phyloP scores from a whole-genome alignment of 2,113 vertebrate species.

The Myanophis thanlyinensis region DNA sequence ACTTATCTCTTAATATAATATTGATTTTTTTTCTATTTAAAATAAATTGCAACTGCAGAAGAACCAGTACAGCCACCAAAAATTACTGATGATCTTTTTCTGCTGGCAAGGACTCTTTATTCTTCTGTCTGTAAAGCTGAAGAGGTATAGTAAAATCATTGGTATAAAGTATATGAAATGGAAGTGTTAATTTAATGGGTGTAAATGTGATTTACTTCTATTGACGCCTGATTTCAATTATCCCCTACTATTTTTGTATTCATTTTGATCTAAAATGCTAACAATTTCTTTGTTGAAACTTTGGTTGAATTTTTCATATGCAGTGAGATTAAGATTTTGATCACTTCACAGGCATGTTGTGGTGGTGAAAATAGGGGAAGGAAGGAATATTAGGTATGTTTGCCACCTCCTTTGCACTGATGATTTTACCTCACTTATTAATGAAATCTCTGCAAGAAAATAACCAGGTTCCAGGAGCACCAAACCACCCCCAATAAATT shows the following conservation, averaged over 20 bases:
- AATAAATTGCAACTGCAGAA: constrained; percentile 43
- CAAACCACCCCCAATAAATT: too few relatives aligned
- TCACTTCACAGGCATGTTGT: too few relatives aligned
- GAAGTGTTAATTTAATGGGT: neutral
- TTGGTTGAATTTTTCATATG: neutral
- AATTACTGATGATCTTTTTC: constrained; percentile 67
- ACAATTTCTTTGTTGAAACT: neutral
- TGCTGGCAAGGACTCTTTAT: constrained; percentile 74
- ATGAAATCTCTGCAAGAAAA: neutral
- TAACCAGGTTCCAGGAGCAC: neutral
- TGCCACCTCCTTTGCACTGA: neutral
- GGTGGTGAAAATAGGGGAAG: too few relatives aligned
- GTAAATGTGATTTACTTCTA: neutral
- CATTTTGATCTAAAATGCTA: neutral
- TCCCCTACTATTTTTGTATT: neutral
- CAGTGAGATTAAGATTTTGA: neutral
- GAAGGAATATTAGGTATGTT: too few relatives aligned
- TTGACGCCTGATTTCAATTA: neutral
- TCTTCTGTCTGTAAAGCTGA: constrained; percentile 69
- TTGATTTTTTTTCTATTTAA: constrained; percentile 19
- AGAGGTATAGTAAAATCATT: constrained; percentile 62
- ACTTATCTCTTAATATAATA: neutral
- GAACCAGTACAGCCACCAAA: constrained; percentile 36
- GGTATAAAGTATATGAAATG: constrained; percentile 31
- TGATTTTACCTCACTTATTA: neutral